Evolutionary conservation across 2,888 invertebrate species (phyloP), one percentile per base, ranked within the genome.

Genomic region (Leucozona laternaria): DNA sequence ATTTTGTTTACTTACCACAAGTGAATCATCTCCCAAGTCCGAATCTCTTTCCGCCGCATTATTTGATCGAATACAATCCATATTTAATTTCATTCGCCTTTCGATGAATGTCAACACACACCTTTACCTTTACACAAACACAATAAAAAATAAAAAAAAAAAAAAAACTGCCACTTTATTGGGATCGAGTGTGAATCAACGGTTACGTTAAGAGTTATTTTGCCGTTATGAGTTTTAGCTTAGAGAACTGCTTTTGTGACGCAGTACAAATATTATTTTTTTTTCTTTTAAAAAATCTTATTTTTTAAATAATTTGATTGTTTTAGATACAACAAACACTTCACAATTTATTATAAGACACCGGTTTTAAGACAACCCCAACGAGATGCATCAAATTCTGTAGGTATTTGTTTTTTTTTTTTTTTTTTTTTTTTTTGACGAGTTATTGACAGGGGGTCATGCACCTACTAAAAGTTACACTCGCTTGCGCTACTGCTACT

Each of bases 11-110:
- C 86, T 86, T 82, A 86, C 86, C 86, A 82, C 78, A 73, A 78
- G 82, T 86, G 86, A 88, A 57, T 89, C 89, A 71, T 90, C 90
- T 55, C 87, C 89, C 57, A 89, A 79, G 79, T 89, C 90, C 79
- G 89, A 88, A 73, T 89, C 89, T 71, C 89, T 88, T 89, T 89
- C 90, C 79, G 83, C 89, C 79, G 83, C 73, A 83, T 89, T 79
- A 87, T 88, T 89, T 80, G 88, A 89, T 88, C 89, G 89, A 80
- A 88, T 88, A 84, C 89, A 89, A 88, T 90, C 89, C 90, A 90
- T 90, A 73, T 68, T 82, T 78, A 64, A 82, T 78, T 86, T 86
- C 78, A 86, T 80, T 73, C 73, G 85, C 50, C 40, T 80, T 68
- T 45, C 15, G 71, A 22, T 80, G 37, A 80, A 85, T 80, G 79